Base-by-base conservation (phyloP, 2,113 vertebrate species). In the Proteles cristata region DNA sequence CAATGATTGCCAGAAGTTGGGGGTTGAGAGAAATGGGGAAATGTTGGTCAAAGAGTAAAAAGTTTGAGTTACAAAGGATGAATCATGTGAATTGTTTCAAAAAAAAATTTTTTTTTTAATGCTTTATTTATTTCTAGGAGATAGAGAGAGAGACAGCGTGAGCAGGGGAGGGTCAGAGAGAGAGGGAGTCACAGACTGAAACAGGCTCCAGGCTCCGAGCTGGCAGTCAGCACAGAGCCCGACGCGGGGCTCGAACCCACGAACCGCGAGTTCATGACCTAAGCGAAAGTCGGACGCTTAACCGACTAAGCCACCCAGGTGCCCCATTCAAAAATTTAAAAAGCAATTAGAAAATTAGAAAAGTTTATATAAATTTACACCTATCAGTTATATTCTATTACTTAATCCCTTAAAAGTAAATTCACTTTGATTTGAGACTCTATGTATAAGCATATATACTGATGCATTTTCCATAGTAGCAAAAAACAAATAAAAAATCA, bases 101-200 rank as follows among this genome's bases (percentile, higher is more conserved):
- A 84, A 10, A 69, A 96, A 84, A 10, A 69, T 96, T 82, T 43
- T n/a, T n/a, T n/a, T n/a, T n/a, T n/a, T n/a, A n/a, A n/a, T n/a
- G n/a, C n/a, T n/a, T n/a, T n/a, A n/a, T n/a, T n/a, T n/a, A n/a
- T n/a, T n/a, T n/a, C n/a, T n/a, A n/a, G n/a, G n/a, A n/a, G n/a
- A n/a, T n/a, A n/a, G n/a, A n/a, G n/a, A n/a, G n/a, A n/a, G n/a
- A n/a, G n/a, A n/a, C n/a, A n/a, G n/a, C n/a, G n/a, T n/a, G n/a
- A n/a, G n/a, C n/a, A n/a, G n/a, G n/a, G n/a, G n/a, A n/a, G n/a
- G n/a, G n/a, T n/a, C n/a, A n/a, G n/a, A n/a, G n/a, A n/a, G n/a
- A n/a, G n/a, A n/a, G n/a, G n/a, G n/a, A n/a, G n/a, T n/a, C n/a
- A n/a, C n/a, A n/a, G n/a, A n/a, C n/a, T n/a, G n/a, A n/a, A n/a